These are phyloP conservation scores for Aphodius sticticus DNA, from an alignment of 2,888 invertebrate genomes.

Conservation along the genomic window DNA sequence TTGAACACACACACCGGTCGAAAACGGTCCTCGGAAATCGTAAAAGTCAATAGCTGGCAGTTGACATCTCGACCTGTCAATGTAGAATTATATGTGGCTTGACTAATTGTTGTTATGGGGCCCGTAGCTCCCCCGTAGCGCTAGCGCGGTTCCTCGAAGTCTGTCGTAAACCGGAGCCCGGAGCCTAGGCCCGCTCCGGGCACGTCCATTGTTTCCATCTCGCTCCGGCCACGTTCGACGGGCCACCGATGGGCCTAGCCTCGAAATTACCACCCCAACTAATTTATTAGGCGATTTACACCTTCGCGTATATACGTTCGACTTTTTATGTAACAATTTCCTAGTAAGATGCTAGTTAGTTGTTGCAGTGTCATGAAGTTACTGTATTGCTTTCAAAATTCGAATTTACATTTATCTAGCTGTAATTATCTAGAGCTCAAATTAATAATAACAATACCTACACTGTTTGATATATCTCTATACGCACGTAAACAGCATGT, in stretches of 20 bases:
- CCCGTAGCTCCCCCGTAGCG: slow-evolving; percentile 50
- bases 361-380: no score
- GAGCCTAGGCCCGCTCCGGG: slow-evolving; percentile 13
- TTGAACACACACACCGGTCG: background rate
- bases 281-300: slow-evolving; percentile 26
- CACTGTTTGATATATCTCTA: no score
- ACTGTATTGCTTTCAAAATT: no score
- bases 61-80: slow-evolving; percentile 55
- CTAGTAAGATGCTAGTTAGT: background rate
- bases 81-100: slow-evolving; percentile 54
- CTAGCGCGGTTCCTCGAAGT: slow-evolving; percentile 57
- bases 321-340: slow-evolving; percentile 19
- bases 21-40: slow-evolving; percentile 52
- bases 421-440: no score
- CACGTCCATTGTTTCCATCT: background rate
- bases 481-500: no score
- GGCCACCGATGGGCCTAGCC: slow-evolving; percentile 7
- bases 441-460: no score
- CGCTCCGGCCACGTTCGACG: slow-evolving; percentile 8
- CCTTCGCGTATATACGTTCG: slow-evolving; percentile 10
- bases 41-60: slow-evolving; percentile 53
- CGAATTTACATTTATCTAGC: no score
- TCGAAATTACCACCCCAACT: slow-evolving; percentile 16
- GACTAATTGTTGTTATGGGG: slow-evolving; percentile 54
- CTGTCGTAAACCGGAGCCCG: slow-evolving; percentile 52